These are phyloP conservation scores for Erebia palarica DNA, from an alignment of 2,888 invertebrate species.

Conservation along the genomic window DNA sequence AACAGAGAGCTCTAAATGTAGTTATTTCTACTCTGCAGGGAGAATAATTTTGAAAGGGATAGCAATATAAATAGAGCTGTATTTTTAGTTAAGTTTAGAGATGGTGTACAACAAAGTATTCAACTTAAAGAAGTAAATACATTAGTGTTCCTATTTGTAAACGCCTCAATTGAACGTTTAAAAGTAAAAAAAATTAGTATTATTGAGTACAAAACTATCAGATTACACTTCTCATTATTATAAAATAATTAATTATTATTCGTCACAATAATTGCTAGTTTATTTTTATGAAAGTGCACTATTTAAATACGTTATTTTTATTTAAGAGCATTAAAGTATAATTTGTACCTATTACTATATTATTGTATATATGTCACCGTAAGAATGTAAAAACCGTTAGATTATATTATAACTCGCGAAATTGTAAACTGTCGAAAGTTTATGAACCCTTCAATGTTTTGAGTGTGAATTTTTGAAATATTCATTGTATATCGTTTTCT, in stretches of 20 bases:
- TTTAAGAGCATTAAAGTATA: not conserved
- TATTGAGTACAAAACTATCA: conserved; percentile 30
- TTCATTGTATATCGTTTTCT: too few relatives aligned
- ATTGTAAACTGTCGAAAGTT: too few relatives aligned
- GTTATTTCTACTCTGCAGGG: not conserved
- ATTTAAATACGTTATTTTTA: too few relatives aligned
- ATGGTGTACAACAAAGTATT: too few relatives aligned
- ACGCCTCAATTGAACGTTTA: conserved; percentile 28
- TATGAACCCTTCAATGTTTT: too few relatives aligned
- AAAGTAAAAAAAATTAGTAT: conserved; percentile 21
- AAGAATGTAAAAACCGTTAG: too few relatives aligned
- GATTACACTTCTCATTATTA: not conserved
- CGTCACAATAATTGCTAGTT: not conserved
- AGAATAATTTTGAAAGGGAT: not conserved
- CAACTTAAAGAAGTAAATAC: not conserved
- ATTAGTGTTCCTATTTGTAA: conserved; percentile 17
- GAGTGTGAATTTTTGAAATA: too few relatives aligned
- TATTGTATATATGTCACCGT: too few relatives aligned
- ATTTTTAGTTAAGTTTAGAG: too few relatives aligned
- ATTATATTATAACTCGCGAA: too few relatives aligned
- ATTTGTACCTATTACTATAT: not conserved
- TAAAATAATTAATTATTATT: not conserved
- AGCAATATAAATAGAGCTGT: not conserved
- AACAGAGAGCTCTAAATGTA: not conserved
- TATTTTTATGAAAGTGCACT: not conserved